Percentiles rank a stretch among this genome's conserved stretches.
Conservation (phyloP, 1,140 invertebrate genomes). For the Hesperophylax magnus region DNA sequence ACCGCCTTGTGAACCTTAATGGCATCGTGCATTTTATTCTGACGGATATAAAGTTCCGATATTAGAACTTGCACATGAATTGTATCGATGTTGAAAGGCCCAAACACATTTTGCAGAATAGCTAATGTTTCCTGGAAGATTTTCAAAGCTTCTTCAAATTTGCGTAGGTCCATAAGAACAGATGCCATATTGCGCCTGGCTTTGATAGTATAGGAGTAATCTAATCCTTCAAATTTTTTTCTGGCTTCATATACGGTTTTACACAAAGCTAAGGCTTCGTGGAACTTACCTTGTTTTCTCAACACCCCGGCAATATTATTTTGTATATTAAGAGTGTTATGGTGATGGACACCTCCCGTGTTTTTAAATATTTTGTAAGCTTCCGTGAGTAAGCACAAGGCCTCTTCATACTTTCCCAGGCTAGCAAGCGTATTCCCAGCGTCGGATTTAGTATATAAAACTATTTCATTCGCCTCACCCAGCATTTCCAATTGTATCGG, state of each 20-base stretch:
- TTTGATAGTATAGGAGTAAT: not conserved
- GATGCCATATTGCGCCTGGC: not conserved
- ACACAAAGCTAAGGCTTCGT: not conserved
- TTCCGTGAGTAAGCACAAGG: not conserved
- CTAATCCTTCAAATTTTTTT: not conserved
- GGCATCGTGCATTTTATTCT: not conserved
- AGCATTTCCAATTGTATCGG: not conserved
- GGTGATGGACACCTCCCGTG: not conserved
- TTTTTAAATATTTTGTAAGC: not conserved
- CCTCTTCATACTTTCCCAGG: not conserved
- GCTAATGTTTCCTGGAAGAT: not conserved
- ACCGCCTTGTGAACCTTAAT: not conserved
- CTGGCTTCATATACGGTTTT: not conserved
- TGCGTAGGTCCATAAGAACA: not conserved
- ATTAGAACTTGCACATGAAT: not conserved
- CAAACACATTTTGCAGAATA: not conserved
- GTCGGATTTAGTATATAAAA: not conserved
- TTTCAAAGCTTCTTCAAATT: not conserved
- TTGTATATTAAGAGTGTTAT: not conserved
- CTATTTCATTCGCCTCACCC: not conserved
- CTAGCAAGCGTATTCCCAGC: not conserved
- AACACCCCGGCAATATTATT: not conserved
- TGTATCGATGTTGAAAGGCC: not conserved
- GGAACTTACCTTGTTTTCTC: not conserved
- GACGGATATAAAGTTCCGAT: not conserved